Evolutionary conservation across 2,797 vertebrate genomes (phyloP), one percentile per base, ranked within the genome.

Genomic region (Catamblyrhynchus diadema): DNA sequence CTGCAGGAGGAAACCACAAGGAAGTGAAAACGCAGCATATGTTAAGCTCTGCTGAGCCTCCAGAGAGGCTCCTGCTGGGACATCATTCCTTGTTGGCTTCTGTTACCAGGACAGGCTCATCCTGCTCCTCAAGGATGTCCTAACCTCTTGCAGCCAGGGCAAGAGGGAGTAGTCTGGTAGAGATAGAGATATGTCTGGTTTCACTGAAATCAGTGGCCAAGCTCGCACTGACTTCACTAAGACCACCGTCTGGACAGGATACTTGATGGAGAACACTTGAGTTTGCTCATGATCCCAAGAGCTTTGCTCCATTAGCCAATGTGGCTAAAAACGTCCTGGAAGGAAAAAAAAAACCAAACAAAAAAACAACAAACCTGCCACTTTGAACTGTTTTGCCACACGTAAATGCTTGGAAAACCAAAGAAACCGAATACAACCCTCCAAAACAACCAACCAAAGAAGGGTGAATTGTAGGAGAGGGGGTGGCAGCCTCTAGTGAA

Each of bases 251-350:
- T 92, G 82, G 91, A 90, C 79, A 72, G 80, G 80, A 77, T 94
- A 45, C 92, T 89, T 47, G 79, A 50, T 44, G 69, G 70, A 82
- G 73, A 95, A 27, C 66, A 66, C 33, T 50, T 47, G 75, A 75
- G 54, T 67, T 91, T 92, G 78, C 71, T 94, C 79, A 8, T 24
- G 51, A 86, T 72, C 87, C 61, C 42, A 0, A 70, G 94, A 96
- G 85, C 88, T 95, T 93, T 90, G 67, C 47, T 94, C 88, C 20
- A 2, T 95, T 97, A 96, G 94, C 96, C 96, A 97, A 97, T 97
- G 94, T 95, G 95, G 94, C 96, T 96, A 95, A 97, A 96, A 95
- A 93, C 5, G 17, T 74, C 83, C 59, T 62, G 78, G 78, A 28
- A 39, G 61, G 62, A 60, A 66, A 48, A 24, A 45, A 16, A 24